These are phyloP conservation scores for Ips typographus DNA, from an alignment of 1,140 invertebrate species.

Conservation along the genomic window DNA sequence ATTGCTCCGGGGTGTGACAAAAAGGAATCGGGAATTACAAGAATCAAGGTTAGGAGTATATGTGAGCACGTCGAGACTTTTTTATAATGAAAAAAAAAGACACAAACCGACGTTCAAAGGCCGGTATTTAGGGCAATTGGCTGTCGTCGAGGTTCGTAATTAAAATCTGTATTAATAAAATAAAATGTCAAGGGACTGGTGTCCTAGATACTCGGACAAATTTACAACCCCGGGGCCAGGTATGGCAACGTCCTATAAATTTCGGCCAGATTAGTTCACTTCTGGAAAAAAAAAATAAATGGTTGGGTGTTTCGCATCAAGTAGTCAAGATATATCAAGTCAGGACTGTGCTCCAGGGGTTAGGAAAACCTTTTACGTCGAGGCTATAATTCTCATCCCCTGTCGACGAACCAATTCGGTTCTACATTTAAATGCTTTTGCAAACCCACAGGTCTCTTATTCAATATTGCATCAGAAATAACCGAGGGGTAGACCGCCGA, in stretches of 20 bases:
- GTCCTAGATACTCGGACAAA: neutral
- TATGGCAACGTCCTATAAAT: conserved; percentile 2
- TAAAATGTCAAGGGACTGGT: neutral
- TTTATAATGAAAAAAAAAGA: neutral
- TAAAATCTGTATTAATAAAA: neutral
- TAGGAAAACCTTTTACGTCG: no score
- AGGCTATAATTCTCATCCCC: no score
- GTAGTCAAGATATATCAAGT: neutral
- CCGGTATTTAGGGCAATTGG: neutral
- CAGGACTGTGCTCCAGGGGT: neutral
- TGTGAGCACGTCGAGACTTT: neutral
- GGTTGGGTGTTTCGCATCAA: neutral
- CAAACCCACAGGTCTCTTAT: no score
- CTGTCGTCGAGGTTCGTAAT: no score
- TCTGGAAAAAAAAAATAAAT: neutral
- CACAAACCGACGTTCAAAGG: neutral
- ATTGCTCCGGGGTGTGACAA: conserved; percentile 13
- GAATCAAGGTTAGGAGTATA: neutral
- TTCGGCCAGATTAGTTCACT: neutral
- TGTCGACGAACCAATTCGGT: no score
- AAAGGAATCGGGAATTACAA: conserved; percentile 1
- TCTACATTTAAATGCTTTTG: no score
- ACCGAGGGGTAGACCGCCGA: no score
- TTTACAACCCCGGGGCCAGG: neutral
- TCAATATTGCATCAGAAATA: no score